Conservation (phyloP, 2,797 vertebrate species). For the Neosilurus mollespiculum region DNA sequence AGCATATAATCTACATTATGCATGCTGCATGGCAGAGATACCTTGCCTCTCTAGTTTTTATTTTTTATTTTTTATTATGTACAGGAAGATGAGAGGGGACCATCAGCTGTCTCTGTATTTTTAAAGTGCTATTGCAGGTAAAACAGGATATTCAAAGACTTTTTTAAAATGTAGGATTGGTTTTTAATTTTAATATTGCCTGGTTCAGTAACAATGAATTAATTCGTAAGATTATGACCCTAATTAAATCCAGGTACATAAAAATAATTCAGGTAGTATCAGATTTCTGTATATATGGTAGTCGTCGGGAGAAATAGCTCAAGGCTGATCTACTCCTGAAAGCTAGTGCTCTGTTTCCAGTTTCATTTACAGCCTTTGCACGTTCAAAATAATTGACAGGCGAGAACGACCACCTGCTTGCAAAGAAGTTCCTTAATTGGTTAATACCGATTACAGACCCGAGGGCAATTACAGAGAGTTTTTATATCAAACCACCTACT, state of each 20-base stretch:
- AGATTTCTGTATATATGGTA: neutral
- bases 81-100: neutral
- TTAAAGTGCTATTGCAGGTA: neutral
- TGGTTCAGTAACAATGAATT: neutral
- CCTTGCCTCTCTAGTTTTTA: too few species aligned
- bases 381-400: slow-evolving; percentile 30
- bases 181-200: neutral
- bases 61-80: neutral
- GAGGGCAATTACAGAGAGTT: neutral
- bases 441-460: slow-evolving; percentile 28
- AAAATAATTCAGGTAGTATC: neutral
- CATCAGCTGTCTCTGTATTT: neutral
- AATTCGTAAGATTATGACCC: neutral
- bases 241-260: neutral
- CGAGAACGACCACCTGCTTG: slow-evolving; percentile 15
- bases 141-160: neutral
- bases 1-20: too few species aligned
- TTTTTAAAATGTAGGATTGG: neutral
- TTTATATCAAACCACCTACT: slow-evolving; percentile 17
- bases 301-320: neutral
- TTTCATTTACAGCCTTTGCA: slow-evolving; percentile 9
- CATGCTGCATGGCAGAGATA: too few species aligned
- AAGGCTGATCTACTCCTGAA: neutral
- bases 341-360: neutral
- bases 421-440: slow-evolving; percentile 22